These are phyloP conservation scores for Notodonta ziczac DNA, from an alignment of 2,888 invertebrate species.

Conservation along the genomic window DNA sequence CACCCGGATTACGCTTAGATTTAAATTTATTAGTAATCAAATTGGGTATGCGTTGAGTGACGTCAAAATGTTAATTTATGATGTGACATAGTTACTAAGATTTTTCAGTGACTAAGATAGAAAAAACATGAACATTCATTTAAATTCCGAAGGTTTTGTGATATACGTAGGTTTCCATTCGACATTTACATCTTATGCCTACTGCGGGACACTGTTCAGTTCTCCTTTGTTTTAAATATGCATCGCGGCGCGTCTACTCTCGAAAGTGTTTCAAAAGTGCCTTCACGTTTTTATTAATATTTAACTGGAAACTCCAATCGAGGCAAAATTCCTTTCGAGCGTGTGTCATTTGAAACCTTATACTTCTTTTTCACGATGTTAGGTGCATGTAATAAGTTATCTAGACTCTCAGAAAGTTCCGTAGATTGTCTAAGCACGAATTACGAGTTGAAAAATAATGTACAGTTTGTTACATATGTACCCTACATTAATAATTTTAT, in stretches of 20 bases:
- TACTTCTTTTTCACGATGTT: conserved; percentile 9
- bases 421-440: too few relatives aligned
- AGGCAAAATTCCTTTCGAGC: conserved; percentile 54
- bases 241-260: conserved; percentile 64
- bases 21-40: conserved; percentile 37
- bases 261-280: conserved; percentile 69
- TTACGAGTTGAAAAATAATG: too few relatives aligned
- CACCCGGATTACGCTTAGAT: conserved; percentile 39
- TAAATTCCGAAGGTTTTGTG: background rate
- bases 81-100: background rate
- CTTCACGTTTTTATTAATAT: conserved; percentile 74
- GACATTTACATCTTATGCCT: conserved; percentile 40
- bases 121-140: background rate
- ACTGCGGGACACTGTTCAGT: conserved; percentile 42
- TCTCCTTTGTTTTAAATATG: conserved; percentile 75
- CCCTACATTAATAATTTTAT: too few relatives aligned
- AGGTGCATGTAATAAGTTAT: conserved; percentile 3
- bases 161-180: conserved; percentile 36
- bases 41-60: conserved; percentile 29
- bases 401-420: background rate
- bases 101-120: background rate
- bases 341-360: conserved; percentile 34
- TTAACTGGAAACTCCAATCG: conserved; percentile 72
- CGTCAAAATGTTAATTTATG: conserved; percentile 9
- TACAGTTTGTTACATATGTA: too few relatives aligned